phyloP scores from a whole-genome alignment of 2,113 vertebrate genomes.

The Steatornis caripensis region DNA sequence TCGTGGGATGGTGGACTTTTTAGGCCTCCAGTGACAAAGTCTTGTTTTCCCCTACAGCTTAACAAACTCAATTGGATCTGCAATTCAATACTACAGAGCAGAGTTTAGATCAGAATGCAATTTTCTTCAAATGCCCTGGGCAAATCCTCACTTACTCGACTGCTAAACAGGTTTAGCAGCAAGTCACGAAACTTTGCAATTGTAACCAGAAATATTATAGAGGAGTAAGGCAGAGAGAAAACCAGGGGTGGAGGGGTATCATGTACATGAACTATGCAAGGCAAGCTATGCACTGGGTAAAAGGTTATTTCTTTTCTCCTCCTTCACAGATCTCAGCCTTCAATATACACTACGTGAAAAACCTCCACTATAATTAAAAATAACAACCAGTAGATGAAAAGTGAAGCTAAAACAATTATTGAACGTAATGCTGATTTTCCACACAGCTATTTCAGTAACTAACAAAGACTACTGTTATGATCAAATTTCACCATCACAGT shows the following conservation, averaged over 20 bases:
- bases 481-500: not conserved
- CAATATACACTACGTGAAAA: not conserved
- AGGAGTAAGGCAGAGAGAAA: not conserved
- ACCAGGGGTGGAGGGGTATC: not conserved
- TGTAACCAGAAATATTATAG: not conserved
- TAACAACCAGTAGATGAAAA: not conserved
- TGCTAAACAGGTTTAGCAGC: constrained; percentile 23
- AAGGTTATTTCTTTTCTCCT: not conserved
- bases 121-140: not conserved
- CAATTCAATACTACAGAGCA: constrained; percentile 38
- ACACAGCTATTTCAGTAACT: not conserved
- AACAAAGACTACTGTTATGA: not conserved
- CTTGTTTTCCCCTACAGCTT: not conserved
- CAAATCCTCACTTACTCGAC: constrained; percentile 1
- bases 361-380: not conserved
- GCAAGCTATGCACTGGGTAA: not conserved
- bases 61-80: not conserved
- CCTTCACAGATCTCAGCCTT: not conserved
- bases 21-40: not conserved
- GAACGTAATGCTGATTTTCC: not conserved
- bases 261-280: not conserved
- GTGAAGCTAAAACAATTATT: not conserved
- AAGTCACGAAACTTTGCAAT: not conserved
- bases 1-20: not conserved
- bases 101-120: constrained; percentile 12